Conservation (phyloP, 2,113 vertebrate species). For the Colistium nudipinnis region DNA sequence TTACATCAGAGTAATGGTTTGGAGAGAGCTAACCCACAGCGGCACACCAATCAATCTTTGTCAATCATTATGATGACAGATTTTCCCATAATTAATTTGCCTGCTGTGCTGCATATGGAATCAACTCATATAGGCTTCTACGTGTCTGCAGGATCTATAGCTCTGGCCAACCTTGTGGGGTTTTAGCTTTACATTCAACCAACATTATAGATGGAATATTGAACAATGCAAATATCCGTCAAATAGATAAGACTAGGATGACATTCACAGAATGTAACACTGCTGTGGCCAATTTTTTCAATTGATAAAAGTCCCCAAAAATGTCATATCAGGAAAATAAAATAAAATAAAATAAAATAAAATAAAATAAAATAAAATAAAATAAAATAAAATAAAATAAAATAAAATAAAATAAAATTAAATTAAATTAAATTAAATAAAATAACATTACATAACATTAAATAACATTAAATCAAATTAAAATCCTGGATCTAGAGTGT, state of each 20-base stretch:
- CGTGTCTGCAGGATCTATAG: conserved; percentile 15
- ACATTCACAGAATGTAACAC: too few relatives aligned
- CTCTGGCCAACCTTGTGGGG: background rate
- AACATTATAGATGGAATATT: conserved; percentile 4
- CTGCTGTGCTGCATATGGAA: conserved; percentile 56
- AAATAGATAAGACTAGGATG: too few relatives aligned
- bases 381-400: too few relatives aligned
- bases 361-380: too few relatives aligned
- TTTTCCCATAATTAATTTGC: conserved; percentile 63
- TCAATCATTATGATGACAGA: conserved; percentile 70
- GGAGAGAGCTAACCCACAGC: conserved; percentile 61
- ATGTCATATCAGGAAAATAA: too few relatives aligned
- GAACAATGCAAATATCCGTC: background rate
- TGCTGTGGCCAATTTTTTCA: too few relatives aligned
- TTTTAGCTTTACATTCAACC: conserved; percentile 8
- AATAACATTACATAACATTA: too few relatives aligned
- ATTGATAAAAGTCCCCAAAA: too few relatives aligned
- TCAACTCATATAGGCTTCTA: conserved; percentile 15
- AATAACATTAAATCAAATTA: too few relatives aligned
- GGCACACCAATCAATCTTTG: conserved; percentile 69
- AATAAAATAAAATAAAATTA: too few relatives aligned
- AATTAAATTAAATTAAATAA: too few relatives aligned
- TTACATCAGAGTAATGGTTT: conserved; percentile 70
- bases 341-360: too few relatives aligned
- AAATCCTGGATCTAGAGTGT: background rate